These are phyloP conservation scores for Artibeus lituratus DNA, from an alignment of 2,797 vertebrate genomes.

Conservation along the genomic window DNA sequence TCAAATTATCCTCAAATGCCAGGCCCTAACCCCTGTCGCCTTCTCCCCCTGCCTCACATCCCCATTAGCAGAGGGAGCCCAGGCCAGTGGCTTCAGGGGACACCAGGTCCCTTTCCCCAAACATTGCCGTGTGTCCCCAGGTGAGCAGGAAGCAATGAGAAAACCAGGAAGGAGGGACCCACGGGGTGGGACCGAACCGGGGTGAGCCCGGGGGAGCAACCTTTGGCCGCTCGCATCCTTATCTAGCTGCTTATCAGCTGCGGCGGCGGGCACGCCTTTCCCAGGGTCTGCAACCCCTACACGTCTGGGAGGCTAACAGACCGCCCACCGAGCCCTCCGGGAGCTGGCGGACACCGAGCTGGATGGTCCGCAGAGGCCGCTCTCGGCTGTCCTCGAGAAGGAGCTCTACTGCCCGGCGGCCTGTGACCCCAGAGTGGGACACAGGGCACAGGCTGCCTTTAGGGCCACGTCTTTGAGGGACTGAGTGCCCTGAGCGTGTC, in stretches of 20 bases:
- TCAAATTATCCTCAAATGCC: not conserved
- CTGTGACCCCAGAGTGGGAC: not conserved
- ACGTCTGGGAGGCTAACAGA: not conserved
- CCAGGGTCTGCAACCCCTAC: not conserved
- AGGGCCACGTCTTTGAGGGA: accelerated
- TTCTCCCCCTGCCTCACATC: accelerated
- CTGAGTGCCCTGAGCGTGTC: accelerated
- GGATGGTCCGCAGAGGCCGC: accelerated
- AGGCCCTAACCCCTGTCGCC: not conserved
- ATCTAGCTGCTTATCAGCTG: constrained; percentile 31
- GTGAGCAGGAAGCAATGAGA: not conserved
- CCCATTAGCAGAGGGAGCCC: not conserved
- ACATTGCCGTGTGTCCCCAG: not conserved
- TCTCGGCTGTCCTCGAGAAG: not conserved
- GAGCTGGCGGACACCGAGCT: not conserved
- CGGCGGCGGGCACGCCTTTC: not conserved
- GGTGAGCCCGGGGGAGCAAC: not conserved
- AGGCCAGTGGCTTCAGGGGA: not conserved
- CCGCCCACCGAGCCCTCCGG: not conserved
- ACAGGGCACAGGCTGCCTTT: not conserved
- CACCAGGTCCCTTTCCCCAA: not conserved
- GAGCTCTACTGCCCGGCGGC: not conserved
- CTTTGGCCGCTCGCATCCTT: constrained; percentile 51
- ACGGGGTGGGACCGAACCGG: not conserved
- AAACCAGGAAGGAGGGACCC: not conserved